A percentile compares a stretch with the other conserved stretches of the same genome.
Conservation (phyloP, 2,888 invertebrate species). For the Hirtodrosophila histrioides region DNA sequence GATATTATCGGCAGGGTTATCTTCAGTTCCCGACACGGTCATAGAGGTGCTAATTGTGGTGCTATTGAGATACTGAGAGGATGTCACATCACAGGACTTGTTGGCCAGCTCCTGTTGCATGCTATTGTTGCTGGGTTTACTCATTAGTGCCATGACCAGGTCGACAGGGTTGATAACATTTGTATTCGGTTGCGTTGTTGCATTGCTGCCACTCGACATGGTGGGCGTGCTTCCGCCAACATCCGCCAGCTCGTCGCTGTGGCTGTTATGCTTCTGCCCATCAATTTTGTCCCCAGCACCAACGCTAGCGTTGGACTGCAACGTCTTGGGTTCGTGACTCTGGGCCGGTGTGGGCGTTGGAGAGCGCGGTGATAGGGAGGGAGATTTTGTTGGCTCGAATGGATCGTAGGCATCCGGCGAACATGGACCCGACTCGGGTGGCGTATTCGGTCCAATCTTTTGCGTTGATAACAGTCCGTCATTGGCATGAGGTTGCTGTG, state of each 20-base stretch:
- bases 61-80: constrained; percentile 72
- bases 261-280: constrained; percentile 41
- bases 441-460: constrained; percentile 90
- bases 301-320: constrained; percentile 14
- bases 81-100: constrained; percentile 71
- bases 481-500: constrained; percentile 48
- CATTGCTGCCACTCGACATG: constrained; percentile 61
- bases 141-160: constrained; percentile 87
- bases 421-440: constrained; percentile 88
- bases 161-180: constrained; percentile 86
- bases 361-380: constrained; percentile 83
- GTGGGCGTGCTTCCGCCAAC: constrained; percentile 29
- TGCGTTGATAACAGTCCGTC: constrained; percentile 54
- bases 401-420: constrained; percentile 95
- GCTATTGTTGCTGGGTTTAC: constrained; percentile 73
- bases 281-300: constrained; percentile 50
- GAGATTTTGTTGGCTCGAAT: constrained; percentile 94
- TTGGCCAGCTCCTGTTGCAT: constrained; percentile 71
- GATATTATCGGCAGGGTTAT: constrained; percentile 70
- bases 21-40: constrained; percentile 62
- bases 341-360: constrained; percentile 80
- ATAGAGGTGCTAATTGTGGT: constrained; percentile 50
- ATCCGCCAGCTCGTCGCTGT: constrained; percentile 42
- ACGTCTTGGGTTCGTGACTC: constrained; percentile 57
- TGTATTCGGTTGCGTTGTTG: constrained; percentile 85